Conservation (phyloP, 2,888 invertebrate species). For the Scelioninae gen. 1 region DNA sequence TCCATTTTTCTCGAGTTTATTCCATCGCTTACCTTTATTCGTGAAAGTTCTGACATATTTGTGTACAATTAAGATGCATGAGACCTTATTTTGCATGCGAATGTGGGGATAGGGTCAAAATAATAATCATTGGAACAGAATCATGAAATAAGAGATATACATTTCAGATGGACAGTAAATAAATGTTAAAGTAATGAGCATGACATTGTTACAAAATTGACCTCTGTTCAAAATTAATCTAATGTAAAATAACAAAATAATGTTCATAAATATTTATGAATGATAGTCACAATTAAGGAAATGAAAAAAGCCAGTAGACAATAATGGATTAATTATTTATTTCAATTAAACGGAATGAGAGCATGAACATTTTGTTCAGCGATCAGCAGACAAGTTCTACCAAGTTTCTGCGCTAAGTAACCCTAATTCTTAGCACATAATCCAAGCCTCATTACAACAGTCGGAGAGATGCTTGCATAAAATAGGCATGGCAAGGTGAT, state of each 20-base stretch:
- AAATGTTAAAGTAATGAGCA: not conserved
- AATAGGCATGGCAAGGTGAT: conserved; percentile 42
- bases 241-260: not conserved
- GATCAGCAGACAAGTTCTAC: conserved; percentile 8
- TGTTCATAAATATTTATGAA: not conserved
- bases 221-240: not conserved
- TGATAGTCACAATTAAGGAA: not conserved
- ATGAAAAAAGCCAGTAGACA: not conserved
- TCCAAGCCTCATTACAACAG: conserved; percentile 5
- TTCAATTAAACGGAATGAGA: not conserved
- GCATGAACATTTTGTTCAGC: not conserved
- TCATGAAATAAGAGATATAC: not conserved
- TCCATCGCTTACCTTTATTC: conserved; percentile 25
- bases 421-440: conserved; percentile 41
- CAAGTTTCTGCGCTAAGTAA: conserved; percentile 25
- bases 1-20: not conserved
- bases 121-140: not conserved
- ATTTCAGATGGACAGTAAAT: not conserved
- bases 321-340: conserved; percentile 22
- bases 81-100: not conserved
- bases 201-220: not conserved
- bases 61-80: conserved; percentile 25
- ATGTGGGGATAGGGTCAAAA: not conserved
- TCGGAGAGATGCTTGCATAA: conserved; percentile 30
- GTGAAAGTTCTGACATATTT: conserved; percentile 12